Evolutionary conservation across 2,797 vertebrate species (phyloP).

Genomic region (Tachyglossus aculeatus): DNA sequence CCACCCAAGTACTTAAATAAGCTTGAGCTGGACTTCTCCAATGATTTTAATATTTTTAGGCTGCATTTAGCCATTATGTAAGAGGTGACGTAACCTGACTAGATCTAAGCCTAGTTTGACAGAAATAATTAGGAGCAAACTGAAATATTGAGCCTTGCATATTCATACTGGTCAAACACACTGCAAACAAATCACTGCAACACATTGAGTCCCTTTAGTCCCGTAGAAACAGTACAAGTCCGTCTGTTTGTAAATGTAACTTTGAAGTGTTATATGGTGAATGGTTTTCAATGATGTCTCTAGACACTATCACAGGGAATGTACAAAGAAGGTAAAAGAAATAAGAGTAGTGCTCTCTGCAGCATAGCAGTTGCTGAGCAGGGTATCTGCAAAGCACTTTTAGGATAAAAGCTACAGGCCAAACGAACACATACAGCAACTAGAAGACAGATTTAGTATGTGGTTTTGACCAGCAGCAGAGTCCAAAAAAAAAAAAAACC

Average conservation of each 20-base stretch:
- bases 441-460: too few species aligned
- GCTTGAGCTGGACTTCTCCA: neutral
- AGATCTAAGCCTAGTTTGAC: neutral
- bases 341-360: too few species aligned
- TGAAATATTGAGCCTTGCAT: neutral
- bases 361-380: too few species aligned
- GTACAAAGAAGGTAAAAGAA: conserved; percentile 8
- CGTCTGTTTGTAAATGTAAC: conserved; percentile 14
- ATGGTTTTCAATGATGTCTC: conserved; percentile 7
- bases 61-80: neutral
- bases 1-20: neutral
- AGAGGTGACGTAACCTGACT: neutral
- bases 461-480: too few species aligned
- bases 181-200: neutral
- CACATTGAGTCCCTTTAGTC: neutral
- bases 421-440: too few species aligned
- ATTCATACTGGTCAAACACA: neutral
- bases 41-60: neutral
- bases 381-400: too few species aligned
- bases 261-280: neutral
- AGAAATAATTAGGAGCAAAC: neutral
- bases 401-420: too few species aligned
- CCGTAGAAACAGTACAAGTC: neutral
- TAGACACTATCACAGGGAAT: neutral
- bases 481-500: too few species aligned